Percentiles rank a stretch among this genome's conserved stretches.
These are phyloP conservation scores for Arrhamphus sclerolepis DNA, from an alignment of 2,797 vertebrate genomes.

Conservation along the genomic window DNA sequence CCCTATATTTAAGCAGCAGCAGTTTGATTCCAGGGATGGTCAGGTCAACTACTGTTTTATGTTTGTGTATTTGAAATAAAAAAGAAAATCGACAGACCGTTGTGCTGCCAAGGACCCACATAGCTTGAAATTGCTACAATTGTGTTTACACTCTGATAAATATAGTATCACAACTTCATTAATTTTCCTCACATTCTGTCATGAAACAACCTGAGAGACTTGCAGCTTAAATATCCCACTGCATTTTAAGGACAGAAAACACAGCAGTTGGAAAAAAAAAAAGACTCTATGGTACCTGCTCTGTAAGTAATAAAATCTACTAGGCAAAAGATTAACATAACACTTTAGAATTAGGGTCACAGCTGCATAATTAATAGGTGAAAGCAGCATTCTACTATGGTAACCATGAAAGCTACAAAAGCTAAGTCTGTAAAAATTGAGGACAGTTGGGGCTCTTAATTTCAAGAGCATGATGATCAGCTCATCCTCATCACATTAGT, in stretches of 20 bases:
- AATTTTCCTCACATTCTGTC: neutral
- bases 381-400: conserved; percentile 5
- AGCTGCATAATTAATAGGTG: conserved; percentile 35
- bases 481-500: conserved; percentile 35
- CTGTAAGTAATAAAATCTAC: conserved; percentile 26
- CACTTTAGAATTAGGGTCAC: conserved; percentile 36
- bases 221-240: conserved; percentile 11
- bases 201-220: conserved; percentile 2
- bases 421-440: conserved; percentile 6
- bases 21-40: too few relatives aligned
- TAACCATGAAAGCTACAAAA: neutral
- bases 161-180: conserved; percentile 13
- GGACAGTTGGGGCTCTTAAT: conserved; percentile 9
- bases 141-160: conserved; percentile 26
- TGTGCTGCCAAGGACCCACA: too few relatives aligned
- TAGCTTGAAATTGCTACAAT: too few relatives aligned
- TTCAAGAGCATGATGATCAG: conserved; percentile 30
- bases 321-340: conserved; percentile 21
- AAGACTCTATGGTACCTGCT: conserved; percentile 5
- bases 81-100: too few relatives aligned
- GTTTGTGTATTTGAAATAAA: too few relatives aligned
- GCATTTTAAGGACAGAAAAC: conserved; percentile 15
- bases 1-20: too few relatives aligned
- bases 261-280: conserved; percentile 1
- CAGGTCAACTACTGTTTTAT: too few relatives aligned